phyloP scores from a whole-genome alignment of 2,113 vertebrate genomes.

The Poecilia latipinna region DNA sequence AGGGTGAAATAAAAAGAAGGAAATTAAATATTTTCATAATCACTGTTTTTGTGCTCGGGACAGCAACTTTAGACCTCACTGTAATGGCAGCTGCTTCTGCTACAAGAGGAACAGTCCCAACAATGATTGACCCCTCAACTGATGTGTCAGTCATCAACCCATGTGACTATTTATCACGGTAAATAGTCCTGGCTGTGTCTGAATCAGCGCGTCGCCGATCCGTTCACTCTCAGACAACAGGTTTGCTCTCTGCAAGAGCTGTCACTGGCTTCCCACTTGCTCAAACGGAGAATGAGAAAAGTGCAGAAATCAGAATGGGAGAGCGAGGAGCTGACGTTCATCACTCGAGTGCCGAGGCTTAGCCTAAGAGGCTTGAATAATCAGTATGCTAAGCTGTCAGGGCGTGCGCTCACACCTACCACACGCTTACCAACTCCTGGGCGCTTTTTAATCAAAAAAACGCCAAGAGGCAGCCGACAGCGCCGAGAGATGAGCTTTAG shows the following conservation, averaged over 20 bases:
- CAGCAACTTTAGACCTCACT: no score
- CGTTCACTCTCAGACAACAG: constrained; percentile 71
- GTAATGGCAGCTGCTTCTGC: no score
- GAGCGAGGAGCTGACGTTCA: constrained; percentile 68
- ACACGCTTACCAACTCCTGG: constrained; percentile 74
- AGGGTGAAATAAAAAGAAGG: no score
- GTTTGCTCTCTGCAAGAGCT: constrained; percentile 66
- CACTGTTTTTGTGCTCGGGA: no score
- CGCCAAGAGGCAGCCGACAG: constrained; percentile 64
- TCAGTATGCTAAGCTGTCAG: constrained; percentile 82
- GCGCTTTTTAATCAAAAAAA: constrained; percentile 78
- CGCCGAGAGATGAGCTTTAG: constrained; percentile 70
- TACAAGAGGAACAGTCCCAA: constrained; percentile 50
- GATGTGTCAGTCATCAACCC: no score
- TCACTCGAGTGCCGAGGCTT: constrained; percentile 78
- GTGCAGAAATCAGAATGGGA: constrained; percentile 52
- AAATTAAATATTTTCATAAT: no score
- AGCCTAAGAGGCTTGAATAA: constrained; percentile 84
- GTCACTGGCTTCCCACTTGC: constrained; percentile 63
- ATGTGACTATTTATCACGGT: constrained; percentile 48
- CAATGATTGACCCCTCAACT: constrained; percentile 42
- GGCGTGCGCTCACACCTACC: constrained; percentile 73
- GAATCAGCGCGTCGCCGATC: constrained; percentile 79
- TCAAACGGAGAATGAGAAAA: constrained; percentile 57
- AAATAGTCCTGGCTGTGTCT: constrained; percentile 74